Evolutionary conservation across 2,797 vertebrate species (phyloP).

Genomic region (Lacerta agilis): DNA sequence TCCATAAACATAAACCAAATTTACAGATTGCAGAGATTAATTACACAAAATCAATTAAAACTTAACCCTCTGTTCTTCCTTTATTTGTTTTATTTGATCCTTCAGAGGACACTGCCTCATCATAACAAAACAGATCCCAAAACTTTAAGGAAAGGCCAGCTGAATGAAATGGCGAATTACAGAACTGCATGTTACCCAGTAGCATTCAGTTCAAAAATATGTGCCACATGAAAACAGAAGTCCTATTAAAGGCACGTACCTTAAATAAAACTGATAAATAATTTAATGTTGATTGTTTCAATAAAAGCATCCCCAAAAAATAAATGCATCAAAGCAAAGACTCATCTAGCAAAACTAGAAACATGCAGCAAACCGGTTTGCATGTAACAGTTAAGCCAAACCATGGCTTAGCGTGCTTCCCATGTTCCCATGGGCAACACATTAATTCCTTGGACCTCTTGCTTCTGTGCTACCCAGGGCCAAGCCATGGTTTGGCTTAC

Average conservation of each 20-base stretch:
- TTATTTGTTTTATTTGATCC: conserved; percentile 43
- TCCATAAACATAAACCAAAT: conserved; percentile 44
- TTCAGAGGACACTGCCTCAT: conserved; percentile 55
- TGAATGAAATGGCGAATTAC: conserved; percentile 50
- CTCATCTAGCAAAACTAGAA: not conserved
- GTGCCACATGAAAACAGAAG: not conserved
- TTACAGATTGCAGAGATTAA: conserved; percentile 36
- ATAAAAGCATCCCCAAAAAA: not conserved
- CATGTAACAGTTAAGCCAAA: too few species aligned
- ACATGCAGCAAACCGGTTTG: not conserved
- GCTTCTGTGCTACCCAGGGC: too few species aligned
- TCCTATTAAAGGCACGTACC: conserved; percentile 8
- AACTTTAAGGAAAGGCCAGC: conserved; percentile 42
- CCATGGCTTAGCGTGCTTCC: too few species aligned
- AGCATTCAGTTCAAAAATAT: conserved; percentile 32
- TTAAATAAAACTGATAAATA: not conserved
- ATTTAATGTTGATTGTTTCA: not conserved
- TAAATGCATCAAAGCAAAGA: not conserved
- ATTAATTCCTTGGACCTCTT: too few species aligned
- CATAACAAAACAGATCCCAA: conserved; percentile 50
- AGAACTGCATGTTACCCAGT: conserved; percentile 28
- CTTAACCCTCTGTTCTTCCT: conserved; percentile 33
- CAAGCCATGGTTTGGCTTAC: too few species aligned
- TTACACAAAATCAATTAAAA: conserved; percentile 58
- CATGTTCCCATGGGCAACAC: too few species aligned